Percentiles rank a stretch among this genome's conserved stretches.
Conservation (phyloP, 1,140 invertebrate genomes). For the Papilio dardanus region DNA sequence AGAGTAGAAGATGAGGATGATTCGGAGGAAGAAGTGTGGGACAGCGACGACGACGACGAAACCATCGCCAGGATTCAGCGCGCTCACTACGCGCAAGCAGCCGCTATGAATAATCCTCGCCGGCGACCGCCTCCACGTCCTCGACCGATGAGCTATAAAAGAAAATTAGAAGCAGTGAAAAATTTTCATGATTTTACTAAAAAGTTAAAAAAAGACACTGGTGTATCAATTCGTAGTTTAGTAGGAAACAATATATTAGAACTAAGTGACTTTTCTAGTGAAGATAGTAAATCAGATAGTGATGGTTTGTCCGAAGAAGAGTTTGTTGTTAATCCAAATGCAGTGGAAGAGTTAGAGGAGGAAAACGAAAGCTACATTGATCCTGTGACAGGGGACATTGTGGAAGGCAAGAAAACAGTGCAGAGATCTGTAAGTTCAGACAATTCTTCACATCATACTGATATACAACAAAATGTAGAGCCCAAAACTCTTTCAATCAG, state of each 20-base stretch:
- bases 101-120: slow-evolving; percentile 71
- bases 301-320: slow-evolving; percentile 79
- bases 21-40: slow-evolving; percentile 68
- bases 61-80: slow-evolving; percentile 76
- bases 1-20: slow-evolving; percentile 65
- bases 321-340: slow-evolving; percentile 77
- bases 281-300: slow-evolving; percentile 72
- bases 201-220: slow-evolving; percentile 81
- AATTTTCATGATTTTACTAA: slow-evolving; percentile 81
- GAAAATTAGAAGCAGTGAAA: slow-evolving; percentile 80
- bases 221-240: slow-evolving; percentile 79
- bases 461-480: slow-evolving; percentile 44
- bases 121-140: slow-evolving; percentile 59
- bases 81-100: slow-evolving; percentile 73
- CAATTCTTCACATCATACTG: slow-evolving; percentile 42
- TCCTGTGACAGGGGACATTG: slow-evolving; percentile 80
- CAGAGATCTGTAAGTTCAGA: slow-evolving; percentile 41
- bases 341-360: slow-evolving; percentile 75
- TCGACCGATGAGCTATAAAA: slow-evolving; percentile 72
- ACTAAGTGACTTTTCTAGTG: slow-evolving; percentile 79
- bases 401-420: slow-evolving; percentile 59
- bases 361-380: slow-evolving; percentile 81
- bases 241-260: slow-evolving; percentile 79
- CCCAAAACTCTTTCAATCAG: slow-evolving; percentile 77
- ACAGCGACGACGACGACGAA: slow-evolving; percentile 77